Evolutionary conservation across 2,113 vertebrate species (phyloP).

Genomic region (Cottus gobio): DNA sequence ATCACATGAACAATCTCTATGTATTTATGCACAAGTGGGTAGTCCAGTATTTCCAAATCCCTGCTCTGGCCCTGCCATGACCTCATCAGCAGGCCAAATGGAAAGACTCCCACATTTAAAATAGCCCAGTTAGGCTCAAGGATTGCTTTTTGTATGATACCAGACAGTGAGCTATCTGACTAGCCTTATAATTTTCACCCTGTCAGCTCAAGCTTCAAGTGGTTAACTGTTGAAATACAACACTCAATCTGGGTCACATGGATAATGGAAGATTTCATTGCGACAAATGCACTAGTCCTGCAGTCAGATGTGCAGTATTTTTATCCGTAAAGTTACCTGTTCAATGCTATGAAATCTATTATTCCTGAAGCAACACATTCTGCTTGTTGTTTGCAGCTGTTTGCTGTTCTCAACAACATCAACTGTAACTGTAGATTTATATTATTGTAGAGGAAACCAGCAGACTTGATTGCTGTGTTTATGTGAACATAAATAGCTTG

Average conservation of each 20-base stretch:
- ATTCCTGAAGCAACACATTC: neutral
- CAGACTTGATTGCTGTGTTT: neutral
- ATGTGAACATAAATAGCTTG: neutral
- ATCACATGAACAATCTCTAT: neutral
- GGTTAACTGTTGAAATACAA: slow-evolving; percentile 21
- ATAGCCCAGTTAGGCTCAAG: neutral
- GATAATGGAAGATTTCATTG: slow-evolving; percentile 17
- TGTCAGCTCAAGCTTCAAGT: slow-evolving; percentile 31
- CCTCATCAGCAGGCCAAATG: neutral
- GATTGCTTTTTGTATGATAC: neutral
- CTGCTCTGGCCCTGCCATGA: neutral
- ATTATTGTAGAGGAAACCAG: neutral
- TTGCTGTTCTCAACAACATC: neutral
- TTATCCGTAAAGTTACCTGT: neutral
- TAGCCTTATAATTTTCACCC: slow-evolving; percentile 56
- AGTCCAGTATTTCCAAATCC: neutral
- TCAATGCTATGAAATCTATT: slow-evolving; percentile 4
- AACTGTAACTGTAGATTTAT: slow-evolving; percentile 10
- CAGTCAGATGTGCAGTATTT: slow-evolving; percentile 18
- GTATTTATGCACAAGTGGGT: neutral
- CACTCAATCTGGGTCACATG: slow-evolving; percentile 30
- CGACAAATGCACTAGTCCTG: slow-evolving; percentile 9
- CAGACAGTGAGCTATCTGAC: neutral
- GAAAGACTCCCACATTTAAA: neutral
- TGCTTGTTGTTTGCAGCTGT: neutral